Evolutionary conservation across 2,888 invertebrate genomes (phyloP), one percentile per base, ranked within the genome.

Genomic region (Nomada fabriciana): DNA sequence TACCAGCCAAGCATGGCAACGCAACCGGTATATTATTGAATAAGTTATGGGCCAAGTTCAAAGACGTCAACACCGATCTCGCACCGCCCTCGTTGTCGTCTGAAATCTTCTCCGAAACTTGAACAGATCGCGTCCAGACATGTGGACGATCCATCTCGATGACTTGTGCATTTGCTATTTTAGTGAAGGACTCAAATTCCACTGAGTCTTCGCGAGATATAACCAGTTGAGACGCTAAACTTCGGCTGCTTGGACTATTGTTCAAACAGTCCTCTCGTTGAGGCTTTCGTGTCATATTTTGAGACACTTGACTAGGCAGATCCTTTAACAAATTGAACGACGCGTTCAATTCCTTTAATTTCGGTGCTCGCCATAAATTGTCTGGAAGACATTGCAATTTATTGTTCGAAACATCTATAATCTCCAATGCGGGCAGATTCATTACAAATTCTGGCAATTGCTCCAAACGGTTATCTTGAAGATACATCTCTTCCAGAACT

Each of bases 351-450:
- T 99, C 99, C 72, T 97, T 96, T 64, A 99, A 94, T 78, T 97
- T 97, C 0, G 98, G 97, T 1, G 98, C 96, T 18, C 96, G 94
- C 99, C 99, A 99, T 95, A 99, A 94, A 84, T 96, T 96, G 76
- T 96, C 96, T 0, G 99, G 98, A 73, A 99, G 94, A 65, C 95
- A 94, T 84, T 97, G 97, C 73, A 99, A 94, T 94, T 98, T 98
- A 94, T 99, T 99, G 94, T 98, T 98, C 0, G 98, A 98, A n/a
- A 98, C 96, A 93, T 99, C 98, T 85, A 99, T 95, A 2, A 97
- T 97, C 15, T 96, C 95, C 55, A 99, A 94, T 0, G 96, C 94
- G 0, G 98, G 97, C 71, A 99, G 95, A 7, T 95, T 95, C 94
- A 99, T 98, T 43, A 99, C 94, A 72, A 96, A 96, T 2, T 96